Percentiles rank a stretch among this genome's conserved stretches.
phyloP scores from a whole-genome alignment of 2,113 vertebrate species.

The Eolophus roseicapilla region DNA sequence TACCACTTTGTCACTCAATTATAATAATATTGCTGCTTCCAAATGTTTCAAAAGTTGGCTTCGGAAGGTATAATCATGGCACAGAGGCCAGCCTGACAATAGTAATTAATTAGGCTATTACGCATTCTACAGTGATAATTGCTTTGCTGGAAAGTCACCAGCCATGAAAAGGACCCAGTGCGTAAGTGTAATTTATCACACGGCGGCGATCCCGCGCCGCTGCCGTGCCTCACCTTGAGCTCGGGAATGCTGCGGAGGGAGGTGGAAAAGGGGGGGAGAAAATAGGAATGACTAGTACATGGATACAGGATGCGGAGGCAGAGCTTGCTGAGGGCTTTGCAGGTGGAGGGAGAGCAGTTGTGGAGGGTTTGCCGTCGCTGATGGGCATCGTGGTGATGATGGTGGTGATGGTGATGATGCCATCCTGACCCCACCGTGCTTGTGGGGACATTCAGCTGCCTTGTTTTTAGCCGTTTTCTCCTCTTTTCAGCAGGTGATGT shows the following conservation, averaged over 20 bases:
- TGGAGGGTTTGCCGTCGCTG: fast-evolving
- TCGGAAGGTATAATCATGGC: slow-evolving; percentile 89
- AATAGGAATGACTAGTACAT: slow-evolving; percentile 26
- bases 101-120: slow-evolving; percentile 99
- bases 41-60: slow-evolving; percentile 85
- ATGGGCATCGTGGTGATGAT: fast-evolving
- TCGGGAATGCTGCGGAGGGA: not conserved
- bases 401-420: fast-evolving
- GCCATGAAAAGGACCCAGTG: slow-evolving; percentile 85
- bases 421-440: not conserved
- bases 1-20: slow-evolving; percentile 77
- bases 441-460: fast-evolving
- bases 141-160: slow-evolving; percentile 99
- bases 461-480: not conserved
- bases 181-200: slow-evolving; percentile 90
- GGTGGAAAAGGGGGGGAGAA: not conserved
- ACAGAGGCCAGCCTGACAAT: slow-evolving; percentile 95
- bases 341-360: not conserved
- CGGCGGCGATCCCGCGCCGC: slow-evolving; percentile 63
- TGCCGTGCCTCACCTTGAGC: slow-evolving; percentile 88
- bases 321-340: not conserved
- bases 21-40: slow-evolving; percentile 80
- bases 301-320: not conserved
- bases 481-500: not conserved
- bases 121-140: slow-evolving; percentile 99